A percentile compares a stretch with the other conserved stretches of the same genome.
phyloP scores from a whole-genome alignment of 2,888 invertebrate genomes.

The Rhodophaea formosa region DNA sequence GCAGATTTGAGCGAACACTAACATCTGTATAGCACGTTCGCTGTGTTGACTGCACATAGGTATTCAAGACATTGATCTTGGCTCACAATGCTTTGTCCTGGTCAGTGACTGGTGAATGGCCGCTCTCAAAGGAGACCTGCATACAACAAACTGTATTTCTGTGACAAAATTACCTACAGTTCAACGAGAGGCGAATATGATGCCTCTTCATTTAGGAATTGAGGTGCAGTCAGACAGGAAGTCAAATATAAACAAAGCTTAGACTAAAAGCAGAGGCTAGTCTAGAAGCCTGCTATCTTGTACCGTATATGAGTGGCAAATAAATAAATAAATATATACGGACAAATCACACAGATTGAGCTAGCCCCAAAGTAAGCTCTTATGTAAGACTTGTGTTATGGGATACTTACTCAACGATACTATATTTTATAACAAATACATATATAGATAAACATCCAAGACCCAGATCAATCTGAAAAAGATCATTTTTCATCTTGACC shows the following conservation, averaged over 20 bases:
- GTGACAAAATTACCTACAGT: conserved; percentile 51
- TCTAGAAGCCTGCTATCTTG: too few species aligned
- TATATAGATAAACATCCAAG: too few species aligned
- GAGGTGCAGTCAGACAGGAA: background rate
- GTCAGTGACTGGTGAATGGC: conserved; percentile 55
- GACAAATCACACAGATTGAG: too few species aligned
- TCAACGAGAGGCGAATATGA: conserved; percentile 30
- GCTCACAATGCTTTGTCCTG: conserved; percentile 65
- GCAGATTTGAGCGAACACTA: conserved; percentile 43
- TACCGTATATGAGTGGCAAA: too few species aligned
- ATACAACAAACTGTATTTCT: conserved; percentile 55
- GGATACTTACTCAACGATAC: too few species aligned
- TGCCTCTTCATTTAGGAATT: conserved; percentile 9
- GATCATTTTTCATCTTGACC: too few species aligned
- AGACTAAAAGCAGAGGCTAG: background rate
- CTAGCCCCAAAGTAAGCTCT: too few species aligned
- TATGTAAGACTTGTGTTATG: too few species aligned
- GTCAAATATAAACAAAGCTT: background rate
- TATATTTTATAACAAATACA: too few species aligned
- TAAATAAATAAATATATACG: too few species aligned
- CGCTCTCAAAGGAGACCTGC: conserved; percentile 53
- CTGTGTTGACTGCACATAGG: conserved; percentile 47
- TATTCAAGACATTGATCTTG: conserved; percentile 70
- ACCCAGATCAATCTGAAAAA: too few species aligned
- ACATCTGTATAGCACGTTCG: conserved; percentile 46